These are phyloP conservation scores for Atlantisia rogersi DNA, from an alignment of 2,113 vertebrate species.

Conservation along the genomic window DNA sequence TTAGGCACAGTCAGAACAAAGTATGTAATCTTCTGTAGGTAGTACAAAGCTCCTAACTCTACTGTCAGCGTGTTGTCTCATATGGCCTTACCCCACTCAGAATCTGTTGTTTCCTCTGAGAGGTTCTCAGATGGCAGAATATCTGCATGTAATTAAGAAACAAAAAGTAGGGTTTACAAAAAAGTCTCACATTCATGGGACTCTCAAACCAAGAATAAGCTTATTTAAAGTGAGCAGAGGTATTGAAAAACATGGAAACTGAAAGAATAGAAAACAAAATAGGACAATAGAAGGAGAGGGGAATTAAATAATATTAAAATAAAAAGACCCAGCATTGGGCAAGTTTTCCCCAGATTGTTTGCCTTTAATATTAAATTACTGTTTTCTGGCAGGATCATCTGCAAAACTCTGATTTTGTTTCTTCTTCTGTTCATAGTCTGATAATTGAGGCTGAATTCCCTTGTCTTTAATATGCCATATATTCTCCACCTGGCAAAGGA, in stretches of 20 bases:
- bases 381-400: slow-evolving; percentile 71
- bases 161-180: not conserved
- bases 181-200: not conserved
- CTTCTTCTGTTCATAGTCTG: slow-evolving; percentile 69
- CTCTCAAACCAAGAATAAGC: not conserved
- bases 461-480: slow-evolving; percentile 81
- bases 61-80: not conserved
- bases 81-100: not conserved
- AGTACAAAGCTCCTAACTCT: not conserved
- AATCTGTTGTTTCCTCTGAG: not conserved
- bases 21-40: not conserved
- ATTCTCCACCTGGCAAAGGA: slow-evolving; percentile 83
- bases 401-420: slow-evolving; percentile 75
- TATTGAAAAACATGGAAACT: not conserved
- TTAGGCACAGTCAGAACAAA: not conserved
- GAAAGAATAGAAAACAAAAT: slow-evolving; percentile 34
- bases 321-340: slow-evolving; percentile 32
- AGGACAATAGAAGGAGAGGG: not conserved
- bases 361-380: slow-evolving; percentile 71
- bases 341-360: slow-evolving; percentile 56
- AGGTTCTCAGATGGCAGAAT: not conserved
- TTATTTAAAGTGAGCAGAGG: slow-evolving; percentile 1
- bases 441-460: slow-evolving; percentile 80
- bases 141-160: slow-evolving; percentile 22
- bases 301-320: slow-evolving; percentile 44